phyloP scores from a whole-genome alignment of 2,797 vertebrate species.

The Carcharodon carcharias region DNA sequence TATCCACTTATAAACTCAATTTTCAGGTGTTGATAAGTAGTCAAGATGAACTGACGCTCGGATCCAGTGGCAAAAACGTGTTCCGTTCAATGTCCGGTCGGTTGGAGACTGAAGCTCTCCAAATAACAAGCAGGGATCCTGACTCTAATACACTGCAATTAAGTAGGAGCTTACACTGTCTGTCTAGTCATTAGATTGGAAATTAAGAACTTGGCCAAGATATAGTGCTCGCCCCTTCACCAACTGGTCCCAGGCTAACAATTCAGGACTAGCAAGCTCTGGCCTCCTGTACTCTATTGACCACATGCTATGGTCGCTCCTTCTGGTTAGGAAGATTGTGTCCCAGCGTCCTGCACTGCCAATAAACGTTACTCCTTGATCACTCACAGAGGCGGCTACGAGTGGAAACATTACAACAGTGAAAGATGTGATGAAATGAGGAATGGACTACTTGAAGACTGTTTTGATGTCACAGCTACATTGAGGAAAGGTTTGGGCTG shows the following conservation, averaged over 20 bases:
- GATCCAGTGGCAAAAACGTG: not conserved
- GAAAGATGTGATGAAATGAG: conserved; percentile 34
- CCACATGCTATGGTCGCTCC: not conserved
- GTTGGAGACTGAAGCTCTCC: not conserved
- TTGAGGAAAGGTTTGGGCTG: not conserved
- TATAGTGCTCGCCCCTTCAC: not conserved
- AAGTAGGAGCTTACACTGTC: not conserved
- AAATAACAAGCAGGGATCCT: not conserved
- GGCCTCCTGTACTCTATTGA: too few relatives aligned
- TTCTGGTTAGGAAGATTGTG: not conserved
- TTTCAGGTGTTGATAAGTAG: not conserved
- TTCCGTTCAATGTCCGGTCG: not conserved
- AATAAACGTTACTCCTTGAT: conserved; percentile 23
- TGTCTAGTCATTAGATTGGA: not conserved
- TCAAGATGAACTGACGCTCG: not conserved
- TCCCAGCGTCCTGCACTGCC: conserved; percentile 12
- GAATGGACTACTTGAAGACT: conserved; percentile 33
- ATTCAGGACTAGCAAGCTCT: not conserved
- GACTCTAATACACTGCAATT: not conserved
- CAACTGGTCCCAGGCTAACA: conserved; percentile 29
- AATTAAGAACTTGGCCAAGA: not conserved
- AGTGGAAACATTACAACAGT: conserved; percentile 31
- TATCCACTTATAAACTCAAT: not conserved
- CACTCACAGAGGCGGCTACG: not conserved
- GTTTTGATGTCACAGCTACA: conserved; percentile 36